These are phyloP conservation scores for Dicycla oo DNA, from an alignment of 2,888 invertebrate genomes.

Conservation along the genomic window DNA sequence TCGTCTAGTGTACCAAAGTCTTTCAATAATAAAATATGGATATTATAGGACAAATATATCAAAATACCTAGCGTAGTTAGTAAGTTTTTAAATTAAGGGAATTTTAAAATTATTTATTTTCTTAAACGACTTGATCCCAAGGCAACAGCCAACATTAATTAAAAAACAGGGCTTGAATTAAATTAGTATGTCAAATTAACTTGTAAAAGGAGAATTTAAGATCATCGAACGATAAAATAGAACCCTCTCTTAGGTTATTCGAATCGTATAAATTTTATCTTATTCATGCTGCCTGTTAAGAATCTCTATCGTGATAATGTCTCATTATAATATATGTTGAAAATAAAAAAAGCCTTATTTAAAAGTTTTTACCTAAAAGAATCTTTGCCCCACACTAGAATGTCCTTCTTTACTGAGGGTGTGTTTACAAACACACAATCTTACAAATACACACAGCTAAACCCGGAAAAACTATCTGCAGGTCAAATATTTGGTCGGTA, in stretches of 20 bases:
- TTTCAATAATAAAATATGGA: background rate
- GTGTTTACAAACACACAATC: conserved; percentile 10
- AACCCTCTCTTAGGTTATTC: background rate
- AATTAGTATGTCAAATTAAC: background rate
- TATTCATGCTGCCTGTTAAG: background rate
- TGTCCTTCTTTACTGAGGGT: too few relatives aligned
- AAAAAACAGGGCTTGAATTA: background rate
- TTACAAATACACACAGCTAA: conserved; percentile 6
- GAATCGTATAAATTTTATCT: background rate
- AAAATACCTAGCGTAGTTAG: background rate
- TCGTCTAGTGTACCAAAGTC: background rate
- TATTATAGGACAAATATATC: background rate
- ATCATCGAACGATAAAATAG: background rate
- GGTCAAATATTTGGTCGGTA: conserved; percentile 21
- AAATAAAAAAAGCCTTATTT: background rate
- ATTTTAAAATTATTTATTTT: background rate
- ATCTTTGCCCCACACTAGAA: background rate
- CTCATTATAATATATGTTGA: too few relatives aligned
- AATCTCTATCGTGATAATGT: background rate
- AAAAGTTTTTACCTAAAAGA: background rate
- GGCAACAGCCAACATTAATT: background rate
- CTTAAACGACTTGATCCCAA: background rate
- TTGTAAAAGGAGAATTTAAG: background rate
- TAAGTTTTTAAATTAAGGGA: background rate
- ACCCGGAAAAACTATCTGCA: conserved; percentile 21